Percentiles rank a stretch among this genome's conserved stretches.
These are phyloP conservation scores for Torymus auratus DNA, from an alignment of 2,888 invertebrate genomes.

Conservation along the genomic window DNA sequence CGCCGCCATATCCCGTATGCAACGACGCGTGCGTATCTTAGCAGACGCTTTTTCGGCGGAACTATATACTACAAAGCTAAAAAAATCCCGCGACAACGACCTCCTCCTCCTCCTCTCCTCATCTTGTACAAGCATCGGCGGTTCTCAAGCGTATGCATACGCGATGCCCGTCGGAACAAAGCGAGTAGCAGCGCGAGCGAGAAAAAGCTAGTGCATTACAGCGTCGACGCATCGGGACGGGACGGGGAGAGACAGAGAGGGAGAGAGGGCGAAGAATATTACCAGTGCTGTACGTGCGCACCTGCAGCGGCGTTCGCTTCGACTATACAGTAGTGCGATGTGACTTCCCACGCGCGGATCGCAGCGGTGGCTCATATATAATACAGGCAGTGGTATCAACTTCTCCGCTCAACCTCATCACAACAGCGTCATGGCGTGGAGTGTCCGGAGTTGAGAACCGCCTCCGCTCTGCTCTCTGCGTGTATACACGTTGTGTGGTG, in stretches of 20 bases:
- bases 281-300: too few species aligned
- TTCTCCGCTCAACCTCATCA: conserved; percentile 18
- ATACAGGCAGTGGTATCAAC: conserved; percentile 1
- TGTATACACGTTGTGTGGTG: not conserved
- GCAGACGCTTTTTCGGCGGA: conserved; percentile 41
- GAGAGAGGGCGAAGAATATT: too few species aligned
- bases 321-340: not conserved
- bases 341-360: not conserved
- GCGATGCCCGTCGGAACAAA: conserved; percentile 28
- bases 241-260: too few species aligned
- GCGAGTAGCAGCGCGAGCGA: conserved; percentile 58
- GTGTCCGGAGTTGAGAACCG: conserved; percentile 22
- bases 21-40: not conserved
- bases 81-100: not conserved
- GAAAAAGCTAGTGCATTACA: conserved; percentile 53
- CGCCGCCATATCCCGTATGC: too few species aligned
- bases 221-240: too few species aligned
- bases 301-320: not conserved
- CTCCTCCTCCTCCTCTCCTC: conserved; percentile 27
- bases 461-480: not conserved
- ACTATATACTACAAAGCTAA: conserved; percentile 20
- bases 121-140: conserved; percentile 33
- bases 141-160: conserved; percentile 49
- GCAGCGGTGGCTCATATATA: not conserved
- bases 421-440: too few species aligned